Conservation (phyloP, 2,113 vertebrate species). For the human region GRCh38 chr6:130437501-130438000, state of each 20-base stretch:
- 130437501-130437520: background rate
- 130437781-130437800: background rate
- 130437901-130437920: constrained; percentile 18
- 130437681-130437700: background rate
- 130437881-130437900: background rate
- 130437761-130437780: background rate
- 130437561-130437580: background rate
- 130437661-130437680: background rate
- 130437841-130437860: background rate
- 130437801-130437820: background rate
- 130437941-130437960: background rate
- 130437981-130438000: constrained; percentile 34
- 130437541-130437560: background rate
- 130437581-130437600: background rate
- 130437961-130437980: constrained; percentile 6
- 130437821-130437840: background rate
- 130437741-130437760: background rate
- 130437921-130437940: background rate
- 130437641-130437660: background rate
- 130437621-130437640: background rate
- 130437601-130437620: background rate
- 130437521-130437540: background rate
- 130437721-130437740: too few species aligned
- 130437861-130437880: background rate
- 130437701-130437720: background rate